Evolutionary conservation across 1,140 invertebrate species (phyloP).

Genomic region (Bombus vancouverensis): DNA sequence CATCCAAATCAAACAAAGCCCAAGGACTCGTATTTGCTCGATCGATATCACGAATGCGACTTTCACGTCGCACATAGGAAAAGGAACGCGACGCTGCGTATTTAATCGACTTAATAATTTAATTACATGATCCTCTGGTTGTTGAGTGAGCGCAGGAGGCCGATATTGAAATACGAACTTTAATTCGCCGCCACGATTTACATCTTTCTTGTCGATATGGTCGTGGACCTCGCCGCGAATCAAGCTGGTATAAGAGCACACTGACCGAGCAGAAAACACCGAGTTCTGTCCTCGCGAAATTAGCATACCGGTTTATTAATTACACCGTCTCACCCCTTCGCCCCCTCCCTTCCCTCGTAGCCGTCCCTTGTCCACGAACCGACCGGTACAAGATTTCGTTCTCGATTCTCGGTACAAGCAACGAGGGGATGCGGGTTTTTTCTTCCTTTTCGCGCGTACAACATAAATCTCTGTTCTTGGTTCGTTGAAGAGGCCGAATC

Average conservation of each 20-base stretch:
- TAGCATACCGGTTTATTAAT: slow-evolving; percentile 77
- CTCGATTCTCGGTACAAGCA: slow-evolving; percentile 52
- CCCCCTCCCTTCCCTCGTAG: background rate
- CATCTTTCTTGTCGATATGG: slow-evolving; percentile 51
- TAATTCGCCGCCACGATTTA: slow-evolving; percentile 53
- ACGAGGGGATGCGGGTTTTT: slow-evolving; percentile 38
- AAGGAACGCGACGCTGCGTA: background rate
- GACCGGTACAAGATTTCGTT: slow-evolving; percentile 59
- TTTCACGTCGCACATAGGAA: background rate
- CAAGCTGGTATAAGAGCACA: slow-evolving; percentile 1
- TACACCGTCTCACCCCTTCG: slow-evolving; percentile 52
- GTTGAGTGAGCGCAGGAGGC: slow-evolving; percentile 26
- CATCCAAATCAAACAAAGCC: background rate
- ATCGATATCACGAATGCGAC: background rate
- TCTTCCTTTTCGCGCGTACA: slow-evolving; percentile 39
- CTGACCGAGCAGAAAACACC: slow-evolving; percentile 62
- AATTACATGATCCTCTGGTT: slow-evolving; percentile 39
- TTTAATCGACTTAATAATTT: slow-evolving; percentile 45
- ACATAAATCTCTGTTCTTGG: slow-evolving; percentile 62
- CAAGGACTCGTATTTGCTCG: no score
- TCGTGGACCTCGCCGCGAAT: background rate
- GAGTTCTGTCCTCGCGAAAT: slow-evolving; percentile 68
- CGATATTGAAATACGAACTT: slow-evolving; percentile 42
- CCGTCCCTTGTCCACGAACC: slow-evolving; percentile 36
- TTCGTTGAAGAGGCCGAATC: slow-evolving; percentile 37